Evolutionary conservation across 2,888 invertebrate genomes (phyloP).

Genomic region (Amiota minor): DNA sequence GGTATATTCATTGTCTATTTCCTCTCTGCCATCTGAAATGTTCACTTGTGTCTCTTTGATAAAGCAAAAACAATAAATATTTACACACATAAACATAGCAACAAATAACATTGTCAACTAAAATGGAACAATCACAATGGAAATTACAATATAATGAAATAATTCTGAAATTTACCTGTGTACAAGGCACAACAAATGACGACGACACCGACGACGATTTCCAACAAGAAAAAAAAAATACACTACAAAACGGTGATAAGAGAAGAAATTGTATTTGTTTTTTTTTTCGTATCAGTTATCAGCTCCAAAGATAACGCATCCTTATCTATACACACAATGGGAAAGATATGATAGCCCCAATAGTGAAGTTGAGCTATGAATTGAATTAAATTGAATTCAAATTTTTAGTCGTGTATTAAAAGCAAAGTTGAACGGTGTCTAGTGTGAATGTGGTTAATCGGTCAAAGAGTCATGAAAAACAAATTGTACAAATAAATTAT

Average conservation of each 20-base stretch:
- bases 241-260: neutral
- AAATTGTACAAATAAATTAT: too few relatives aligned
- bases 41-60: slow-evolving; percentile 21
- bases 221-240: neutral
- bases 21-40: neutral
- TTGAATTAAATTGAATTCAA: slow-evolving; percentile 17
- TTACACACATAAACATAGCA: neutral
- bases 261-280: neutral
- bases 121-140: neutral
- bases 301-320: slow-evolving; percentile 10
- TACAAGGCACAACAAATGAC: neutral
- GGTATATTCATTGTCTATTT: too few relatives aligned
- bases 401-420: slow-evolving; percentile 14
- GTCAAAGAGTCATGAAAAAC: too few relatives aligned
- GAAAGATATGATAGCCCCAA: slow-evolving; percentile 23
- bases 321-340: slow-evolving; percentile 4
- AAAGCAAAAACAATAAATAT: neutral
- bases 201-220: neutral
- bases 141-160: slow-evolving; percentile 13
- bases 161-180: slow-evolving; percentile 25
- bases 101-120: slow-evolving; percentile 2
- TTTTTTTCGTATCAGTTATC: slow-evolving; percentile 2
- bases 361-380: slow-evolving; percentile 16
- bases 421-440: slow-evolving; percentile 2
- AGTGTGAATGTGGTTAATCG: neutral